Percentiles rank a stretch among this genome's conserved stretches.
Conservation (phyloP, 2,797 vertebrate species). For the Hippocampus kuda region DNA sequence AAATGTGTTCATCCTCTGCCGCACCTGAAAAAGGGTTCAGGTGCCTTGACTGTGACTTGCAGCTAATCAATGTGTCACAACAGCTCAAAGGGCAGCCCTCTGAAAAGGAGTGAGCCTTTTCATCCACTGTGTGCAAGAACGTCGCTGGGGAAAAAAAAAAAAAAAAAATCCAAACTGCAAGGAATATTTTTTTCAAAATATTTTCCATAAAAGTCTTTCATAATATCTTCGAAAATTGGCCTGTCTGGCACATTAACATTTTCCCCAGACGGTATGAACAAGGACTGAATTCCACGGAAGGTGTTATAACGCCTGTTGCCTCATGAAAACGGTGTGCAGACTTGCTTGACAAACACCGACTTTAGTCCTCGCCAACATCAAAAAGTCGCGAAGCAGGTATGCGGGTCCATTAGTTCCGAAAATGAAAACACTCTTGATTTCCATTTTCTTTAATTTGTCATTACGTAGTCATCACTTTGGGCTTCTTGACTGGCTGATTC, state of each 20-base stretch:
- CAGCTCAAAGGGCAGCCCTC: conserved; percentile 5
- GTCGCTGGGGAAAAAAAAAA: neutral
- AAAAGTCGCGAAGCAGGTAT: neutral
- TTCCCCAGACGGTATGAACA: neutral
- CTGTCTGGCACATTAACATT: neutral
- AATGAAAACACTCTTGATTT: no score
- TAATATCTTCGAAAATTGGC: neutral
- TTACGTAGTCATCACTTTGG: neutral
- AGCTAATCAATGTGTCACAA: conserved; percentile 7
- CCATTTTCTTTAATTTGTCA: neutral
- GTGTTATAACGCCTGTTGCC: neutral
- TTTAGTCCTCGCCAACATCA: neutral
- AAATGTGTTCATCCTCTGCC: neutral
- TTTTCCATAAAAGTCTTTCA: neutral
- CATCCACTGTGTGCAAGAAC: neutral
- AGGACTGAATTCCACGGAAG: neutral
- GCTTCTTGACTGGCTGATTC: neutral
- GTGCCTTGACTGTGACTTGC: neutral
- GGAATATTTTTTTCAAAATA: neutral
- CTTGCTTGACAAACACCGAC: neutral
- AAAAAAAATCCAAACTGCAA: neutral
- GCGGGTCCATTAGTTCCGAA: neutral
- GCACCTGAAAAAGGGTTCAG: neutral
- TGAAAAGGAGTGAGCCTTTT: neutral
- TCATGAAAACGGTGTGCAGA: neutral